Base-by-base conservation (phyloP, 2,888 invertebrate species). In the Dryobotodes eremita region DNA sequence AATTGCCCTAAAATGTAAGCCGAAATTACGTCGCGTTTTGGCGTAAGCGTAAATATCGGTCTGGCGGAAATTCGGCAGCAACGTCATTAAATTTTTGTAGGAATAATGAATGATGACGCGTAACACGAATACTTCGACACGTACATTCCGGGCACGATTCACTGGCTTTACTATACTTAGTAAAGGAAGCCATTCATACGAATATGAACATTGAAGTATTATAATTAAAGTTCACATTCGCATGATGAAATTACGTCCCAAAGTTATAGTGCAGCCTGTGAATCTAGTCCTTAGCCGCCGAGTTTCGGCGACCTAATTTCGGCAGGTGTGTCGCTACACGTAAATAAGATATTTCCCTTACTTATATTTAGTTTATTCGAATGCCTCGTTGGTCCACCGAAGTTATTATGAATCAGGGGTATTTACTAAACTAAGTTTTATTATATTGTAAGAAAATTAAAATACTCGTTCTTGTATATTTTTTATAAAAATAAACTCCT, bases 401-500 rank as follows among this genome's bases (percentile, higher is more conserved):
- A 62, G 23, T 36, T 36, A 23, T 65, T 46, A n/a, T 53, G 36
- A 66, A 26, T 3, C 1, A 26, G 48, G 3, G 36, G 20, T 62
- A 11, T 48, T 23, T 5, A 71, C 0, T 57, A 53, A 11, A 71
- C 11, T 65, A 57, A 10, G 0, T 17, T 64, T 59, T 17, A 62
- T 69, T 55, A 36, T 17, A 36, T 42, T 31, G 3, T 82, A 81
- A 48, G 64, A 75, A 36, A 50, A 66, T 57, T 36, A 0, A 55
- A 84, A 84, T 84, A 84, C 84, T 84, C 84, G 42, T 71, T 48
- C 3, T n/a, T 53, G 59, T 80, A 79, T 75, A 62, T 80, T 80
- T 84, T 80, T 73, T 65, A 26, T 73, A 61, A 70, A 81, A 64
- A 61, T 73, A 59, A 26, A 55, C 6, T 72, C 64, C 75, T 85